phyloP scores from a whole-genome alignment of 2,888 invertebrate species.

The Tachina lurida region DNA sequence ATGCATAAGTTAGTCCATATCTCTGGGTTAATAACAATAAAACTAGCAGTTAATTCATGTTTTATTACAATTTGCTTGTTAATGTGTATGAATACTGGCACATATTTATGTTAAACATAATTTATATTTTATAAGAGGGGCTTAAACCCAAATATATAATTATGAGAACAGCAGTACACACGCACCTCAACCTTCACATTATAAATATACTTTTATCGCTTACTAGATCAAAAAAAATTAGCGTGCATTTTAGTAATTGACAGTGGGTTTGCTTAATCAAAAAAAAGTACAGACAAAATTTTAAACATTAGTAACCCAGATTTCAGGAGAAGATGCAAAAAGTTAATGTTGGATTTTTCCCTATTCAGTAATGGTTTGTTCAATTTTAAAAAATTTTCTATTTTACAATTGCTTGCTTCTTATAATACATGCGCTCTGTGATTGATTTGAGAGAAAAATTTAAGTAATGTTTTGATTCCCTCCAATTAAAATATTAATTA shows the following conservation, averaged over 20 bases:
- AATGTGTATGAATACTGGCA: not conserved
- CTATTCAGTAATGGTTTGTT: no score
- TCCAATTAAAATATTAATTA: no score
- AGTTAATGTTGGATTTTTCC: no score
- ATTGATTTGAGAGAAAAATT: no score
- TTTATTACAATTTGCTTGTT: conserved; percentile 44
- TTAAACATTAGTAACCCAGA: no score
- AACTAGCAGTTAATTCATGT: conserved; percentile 40
- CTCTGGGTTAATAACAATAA: conserved; percentile 44
- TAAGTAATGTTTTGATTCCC: no score
- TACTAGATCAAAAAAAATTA: conserved; percentile 43
- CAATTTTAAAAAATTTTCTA: no score
- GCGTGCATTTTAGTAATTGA: conserved; percentile 42
- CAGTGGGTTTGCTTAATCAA: not conserved
- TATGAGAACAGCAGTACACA: not conserved
- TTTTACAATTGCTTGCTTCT: no score
- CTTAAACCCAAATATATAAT: conserved; percentile 37
- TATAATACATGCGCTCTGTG: no score
- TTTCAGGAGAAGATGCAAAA: no score
- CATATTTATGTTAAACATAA: conserved; percentile 44
- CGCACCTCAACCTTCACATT: not conserved
- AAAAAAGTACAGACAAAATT: no score
- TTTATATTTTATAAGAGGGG: conserved; percentile 62
- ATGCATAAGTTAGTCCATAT: not conserved
- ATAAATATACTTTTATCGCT: not conserved